phyloP scores from a whole-genome alignment of 2,888 invertebrate species.

The Rhagonycha fulva region DNA sequence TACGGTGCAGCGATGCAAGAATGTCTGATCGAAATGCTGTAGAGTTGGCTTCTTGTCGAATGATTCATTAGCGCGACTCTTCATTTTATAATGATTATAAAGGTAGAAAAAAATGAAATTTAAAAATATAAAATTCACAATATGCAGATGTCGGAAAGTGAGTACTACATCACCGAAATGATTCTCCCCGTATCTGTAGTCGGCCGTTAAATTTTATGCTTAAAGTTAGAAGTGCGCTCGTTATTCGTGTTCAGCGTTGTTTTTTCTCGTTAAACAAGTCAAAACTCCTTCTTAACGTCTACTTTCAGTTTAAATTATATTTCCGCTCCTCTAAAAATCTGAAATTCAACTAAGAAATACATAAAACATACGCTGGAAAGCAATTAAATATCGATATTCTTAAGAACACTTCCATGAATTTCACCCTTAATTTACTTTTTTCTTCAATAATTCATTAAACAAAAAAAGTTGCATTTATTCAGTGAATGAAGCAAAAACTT shows the following conservation, averaged over 20 bases:
- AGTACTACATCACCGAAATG: slow-evolving; percentile 34
- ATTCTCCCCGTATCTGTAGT: slow-evolving; percentile 41
- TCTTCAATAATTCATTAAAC: not conserved
- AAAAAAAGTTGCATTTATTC: not conserved
- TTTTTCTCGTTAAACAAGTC: slow-evolving; percentile 28
- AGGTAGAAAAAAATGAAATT: slow-evolving; percentile 10
- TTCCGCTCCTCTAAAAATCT: not conserved
- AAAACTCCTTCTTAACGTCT: slow-evolving; percentile 27
- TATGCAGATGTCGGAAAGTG: slow-evolving; percentile 36
- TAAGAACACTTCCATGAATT: not conserved
- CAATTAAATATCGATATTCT: slow-evolving; percentile 1
- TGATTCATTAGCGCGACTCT: not conserved
- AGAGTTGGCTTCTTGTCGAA: not conserved
- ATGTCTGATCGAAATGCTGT: not conserved
- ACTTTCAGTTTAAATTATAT: slow-evolving; percentile 28
- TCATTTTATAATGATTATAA: not conserved
- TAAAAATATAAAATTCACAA: slow-evolving; percentile 40
- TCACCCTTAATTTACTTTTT: not conserved
- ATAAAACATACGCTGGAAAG: not conserved
- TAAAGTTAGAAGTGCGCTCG: slow-evolving; percentile 44
- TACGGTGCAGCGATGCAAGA: not conserved
- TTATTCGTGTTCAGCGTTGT: slow-evolving; percentile 39
- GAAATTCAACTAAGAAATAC: not conserved
- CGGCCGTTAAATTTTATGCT: slow-evolving; percentile 48
- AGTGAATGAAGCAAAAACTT: slow-evolving; percentile 1